Evolutionary conservation across 2,888 invertebrate species (phyloP), one percentile per base, ranked within the genome.

Genomic region (Sarcophaga rosellei): DNA sequence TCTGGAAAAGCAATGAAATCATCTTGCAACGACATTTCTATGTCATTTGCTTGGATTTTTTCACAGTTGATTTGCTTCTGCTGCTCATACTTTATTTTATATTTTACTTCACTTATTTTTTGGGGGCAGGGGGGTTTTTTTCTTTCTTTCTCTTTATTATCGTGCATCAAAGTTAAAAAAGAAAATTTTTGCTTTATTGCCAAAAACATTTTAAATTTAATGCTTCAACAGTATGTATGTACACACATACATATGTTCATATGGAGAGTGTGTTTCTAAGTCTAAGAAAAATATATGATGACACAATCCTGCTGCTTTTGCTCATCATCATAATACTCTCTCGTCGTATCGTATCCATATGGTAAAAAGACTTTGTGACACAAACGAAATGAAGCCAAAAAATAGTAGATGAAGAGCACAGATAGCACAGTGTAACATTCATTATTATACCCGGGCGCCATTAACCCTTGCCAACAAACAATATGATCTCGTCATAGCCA

Each of bases 401-500:
- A 4, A 61, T 5, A 21, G n/a, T 10, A 61, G n/a, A 61, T 17
- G 70, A 73, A 70, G 69, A 69, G 70, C 63, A 53, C 12, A 53
- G 17, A 53, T 17, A 53, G 17, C 5, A n/a, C 17, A 53, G 53
- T 15, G 53, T 15, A 53, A 53, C 53, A 75, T 84, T 79, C 63
- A 84, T 84, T 79, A 79, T 84, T 79, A 75, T 79, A 35, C 59
- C 45, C 63, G 74, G 35, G 84, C 84, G 84, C 84, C 84, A 79
- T 84, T 84, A 84, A 84, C 84, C 68, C 79, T 75, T 84, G 84
- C 84, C 84, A 84, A 84, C 84, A 84, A 79, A 84, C 84, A 84
- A 79, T 53, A 84, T 84, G 69, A 79, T 75, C 75, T 79, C 35
- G 59, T 70, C 69, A 75, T 45, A 75, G 74, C 35, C 35, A 35